Base-by-base conservation (phyloP, 2,888 invertebrate species). In the Acronicta leporina region DNA sequence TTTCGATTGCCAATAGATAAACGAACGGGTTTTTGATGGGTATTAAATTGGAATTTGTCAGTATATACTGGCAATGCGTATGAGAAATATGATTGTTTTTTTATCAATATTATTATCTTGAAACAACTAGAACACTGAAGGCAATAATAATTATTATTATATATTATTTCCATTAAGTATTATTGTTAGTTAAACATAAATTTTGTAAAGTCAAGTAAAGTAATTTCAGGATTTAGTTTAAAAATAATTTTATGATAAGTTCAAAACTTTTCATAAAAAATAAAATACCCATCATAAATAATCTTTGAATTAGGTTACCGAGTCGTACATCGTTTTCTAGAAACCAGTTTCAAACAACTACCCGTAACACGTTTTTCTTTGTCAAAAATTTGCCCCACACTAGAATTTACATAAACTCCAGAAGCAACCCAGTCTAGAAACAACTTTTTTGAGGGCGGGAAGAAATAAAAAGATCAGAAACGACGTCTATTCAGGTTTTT, bases 11-110 rank as follows among this genome's bases (percentile, higher is more conserved):
- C 69, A 61, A 67, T 72, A 72, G 73, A 77, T 77, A 64, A 72
- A 72, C 55, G 65, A 81, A 79, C 83, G 77, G 79, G 77, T 74
- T 74, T 77, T 62, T 65, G 60, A 68, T 70, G 69, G 46, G 68
- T 63, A 75, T 68, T 73, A 76, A 75, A 81, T 74, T 80, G 58
- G 58, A 60, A 73, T 77, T 69, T 59, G 43, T 41, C 51, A 52
- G 51, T 56, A 72, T 41, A 43, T 35, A 25, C 46, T 46, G 55
- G 0, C 6, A 33, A 0, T 38, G 38, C n/a, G n/a, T n/a, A n/a
- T n/a, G n/a, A 38, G 33, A 38, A n/a, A 13, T 1, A 6, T n/a
- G n/a, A 38, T 38, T 38, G 38, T n/a, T 38, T 38, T n/a, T 35
- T 35, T 35, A 20, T 20, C 20, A 20, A 20, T 20, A 20, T n/a